phyloP scores from a whole-genome alignment of 2,888 invertebrate genomes.

The Drosophila anceps region DNA sequence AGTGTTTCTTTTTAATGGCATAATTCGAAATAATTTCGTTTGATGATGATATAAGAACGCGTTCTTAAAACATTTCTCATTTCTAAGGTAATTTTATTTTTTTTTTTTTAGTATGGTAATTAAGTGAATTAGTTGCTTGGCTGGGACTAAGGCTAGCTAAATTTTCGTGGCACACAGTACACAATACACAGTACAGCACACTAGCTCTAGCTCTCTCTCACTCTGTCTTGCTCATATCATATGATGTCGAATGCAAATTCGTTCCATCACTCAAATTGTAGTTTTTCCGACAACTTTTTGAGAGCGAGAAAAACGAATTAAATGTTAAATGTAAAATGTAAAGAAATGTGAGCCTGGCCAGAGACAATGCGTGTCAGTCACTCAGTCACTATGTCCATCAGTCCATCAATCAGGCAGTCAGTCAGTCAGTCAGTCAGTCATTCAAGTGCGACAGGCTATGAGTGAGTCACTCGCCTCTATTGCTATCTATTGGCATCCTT shows the following conservation, averaged over 20 bases:
- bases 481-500: slow-evolving; percentile 38
- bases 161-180: slow-evolving; percentile 16
- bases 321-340: slow-evolving; percentile 58
- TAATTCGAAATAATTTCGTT: slow-evolving; percentile 14
- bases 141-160: slow-evolving; percentile 8
- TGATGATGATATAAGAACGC: slow-evolving; percentile 27
- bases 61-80: slow-evolving; percentile 7
- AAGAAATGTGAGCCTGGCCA: slow-evolving; percentile 51
- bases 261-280: slow-evolving; percentile 78
- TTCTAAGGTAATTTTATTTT: slow-evolving; percentile 26
- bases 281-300: slow-evolving; percentile 56
- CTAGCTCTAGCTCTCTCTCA: neutral
- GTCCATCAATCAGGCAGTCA: slow-evolving; percentile 40
- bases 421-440: slow-evolving; percentile 33
- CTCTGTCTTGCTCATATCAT: neutral
- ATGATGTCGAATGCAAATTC: slow-evolving; percentile 75
- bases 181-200: too few relatives aligned
- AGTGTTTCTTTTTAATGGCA: slow-evolving; percentile 17
- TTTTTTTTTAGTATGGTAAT: slow-evolving; percentile 44
- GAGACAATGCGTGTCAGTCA: slow-evolving; percentile 74
- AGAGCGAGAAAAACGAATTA: slow-evolving; percentile 55
- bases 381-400: slow-evolving; percentile 49
- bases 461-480: slow-evolving; percentile 30
- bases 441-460: slow-evolving; percentile 48
- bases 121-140: slow-evolving; percentile 39